Evolutionary conservation across 2,113 vertebrate genomes (phyloP).

Genomic region (Heteronetta atricapilla): DNA sequence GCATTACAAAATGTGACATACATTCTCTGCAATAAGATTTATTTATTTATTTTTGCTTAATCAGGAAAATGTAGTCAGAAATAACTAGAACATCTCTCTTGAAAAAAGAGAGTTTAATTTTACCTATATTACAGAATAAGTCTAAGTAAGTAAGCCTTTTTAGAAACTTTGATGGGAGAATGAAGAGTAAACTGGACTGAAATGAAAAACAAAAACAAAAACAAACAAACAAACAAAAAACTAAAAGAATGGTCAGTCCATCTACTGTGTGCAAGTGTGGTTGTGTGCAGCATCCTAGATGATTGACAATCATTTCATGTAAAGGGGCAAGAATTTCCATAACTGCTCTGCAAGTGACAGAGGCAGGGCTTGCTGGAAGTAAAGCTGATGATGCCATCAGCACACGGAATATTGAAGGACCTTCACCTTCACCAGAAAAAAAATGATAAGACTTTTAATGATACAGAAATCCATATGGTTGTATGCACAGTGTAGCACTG

Average conservation of each 20-base stretch:
- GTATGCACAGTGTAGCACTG: background rate
- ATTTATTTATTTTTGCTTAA: background rate
- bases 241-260: background rate
- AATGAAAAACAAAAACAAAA: background rate
- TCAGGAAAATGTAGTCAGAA: background rate
- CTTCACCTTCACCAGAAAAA: background rate
- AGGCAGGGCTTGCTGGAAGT: background rate
- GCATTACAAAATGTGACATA: background rate
- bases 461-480: background rate
- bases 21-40: background rate
- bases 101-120: background rate
- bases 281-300: background rate
- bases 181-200: background rate
- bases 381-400: background rate
- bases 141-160: background rate
- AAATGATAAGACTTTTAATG: background rate
- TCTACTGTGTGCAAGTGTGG: background rate
- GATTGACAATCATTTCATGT: fast-evolving
- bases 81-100: background rate
- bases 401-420: background rate
- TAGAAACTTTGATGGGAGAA: background rate
- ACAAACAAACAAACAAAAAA: background rate
- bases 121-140: background rate
- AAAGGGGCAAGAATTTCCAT: background rate
- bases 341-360: background rate